Conservation (phyloP, 2,888 invertebrate species). For the Himalopsyche tibetana region DNA sequence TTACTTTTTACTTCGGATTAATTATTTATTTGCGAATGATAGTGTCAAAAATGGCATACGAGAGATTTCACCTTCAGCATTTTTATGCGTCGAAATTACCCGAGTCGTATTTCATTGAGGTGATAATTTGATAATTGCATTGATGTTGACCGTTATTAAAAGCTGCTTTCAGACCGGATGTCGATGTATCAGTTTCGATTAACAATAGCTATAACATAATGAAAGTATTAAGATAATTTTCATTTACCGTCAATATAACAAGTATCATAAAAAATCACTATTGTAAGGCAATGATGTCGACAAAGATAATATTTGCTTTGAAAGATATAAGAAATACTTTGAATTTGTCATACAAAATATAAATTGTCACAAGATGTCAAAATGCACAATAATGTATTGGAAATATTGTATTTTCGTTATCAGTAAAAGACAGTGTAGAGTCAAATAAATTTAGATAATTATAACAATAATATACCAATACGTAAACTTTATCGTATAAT, state of each 20-base stretch:
- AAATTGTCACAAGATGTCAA: too few species aligned
- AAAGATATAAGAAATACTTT: too few species aligned
- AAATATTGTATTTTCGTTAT: too few species aligned
- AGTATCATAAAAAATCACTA: neutral
- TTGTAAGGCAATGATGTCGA: too few species aligned
- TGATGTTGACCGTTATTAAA: neutral
- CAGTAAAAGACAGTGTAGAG: too few species aligned
- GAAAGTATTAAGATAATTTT: neutral
- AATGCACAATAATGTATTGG: too few species aligned
- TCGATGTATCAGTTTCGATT: slow-evolving; percentile 30
- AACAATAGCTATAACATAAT: slow-evolving; percentile 1
- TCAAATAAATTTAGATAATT: too few species aligned
- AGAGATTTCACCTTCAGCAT: slow-evolving; percentile 56
- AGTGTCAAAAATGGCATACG: slow-evolving; percentile 43
- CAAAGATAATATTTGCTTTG: too few species aligned
- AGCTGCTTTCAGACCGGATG: slow-evolving; percentile 3
- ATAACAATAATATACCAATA: too few species aligned
- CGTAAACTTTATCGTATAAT: too few species aligned
- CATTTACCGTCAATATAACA: neutral
- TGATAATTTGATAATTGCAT: slow-evolving; percentile 24
- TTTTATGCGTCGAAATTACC: slow-evolving; percentile 37
- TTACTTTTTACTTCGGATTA: slow-evolving; percentile 60
- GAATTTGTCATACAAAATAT: too few species aligned
- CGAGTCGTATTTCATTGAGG: slow-evolving; percentile 12
- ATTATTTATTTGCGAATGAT: slow-evolving; percentile 51